Percentiles rank a stretch among this genome's conserved stretches.
Conservation (phyloP, 2,797 vertebrate species). For the Pantherophis alleghaniensis region DNA sequence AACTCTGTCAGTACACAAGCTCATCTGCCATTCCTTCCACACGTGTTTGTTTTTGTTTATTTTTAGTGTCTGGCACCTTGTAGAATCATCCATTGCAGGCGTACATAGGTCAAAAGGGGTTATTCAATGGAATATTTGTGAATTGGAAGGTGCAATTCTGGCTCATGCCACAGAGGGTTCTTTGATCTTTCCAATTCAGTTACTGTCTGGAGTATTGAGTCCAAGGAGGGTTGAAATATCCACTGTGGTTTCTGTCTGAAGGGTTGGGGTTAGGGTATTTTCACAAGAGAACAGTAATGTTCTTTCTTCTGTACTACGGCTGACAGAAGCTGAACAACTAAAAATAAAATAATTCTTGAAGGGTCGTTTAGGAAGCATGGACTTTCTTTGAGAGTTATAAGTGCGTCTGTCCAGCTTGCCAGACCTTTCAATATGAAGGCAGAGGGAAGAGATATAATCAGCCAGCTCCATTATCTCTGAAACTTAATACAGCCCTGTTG, state of each 20-base stretch:
- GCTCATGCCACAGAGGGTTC: conserved; percentile 2
- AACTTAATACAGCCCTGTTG: rapidly evolving
- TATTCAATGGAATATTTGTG: conserved; percentile 57
- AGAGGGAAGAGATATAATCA: not conserved
- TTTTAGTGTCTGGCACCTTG: conserved; percentile 64
- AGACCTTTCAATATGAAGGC: not conserved
- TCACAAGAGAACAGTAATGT: conserved; percentile 61
- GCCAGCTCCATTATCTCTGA: not conserved
- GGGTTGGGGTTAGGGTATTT: conserved; percentile 35
- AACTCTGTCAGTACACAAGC: conserved; percentile 61
- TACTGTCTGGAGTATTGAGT: conserved; percentile 35
- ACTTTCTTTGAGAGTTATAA: not conserved
- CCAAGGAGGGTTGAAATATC: conserved; percentile 5
- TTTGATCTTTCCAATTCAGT: conserved; percentile 46
- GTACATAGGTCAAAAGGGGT: conserved; percentile 65
- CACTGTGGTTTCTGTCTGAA: conserved; percentile 27
- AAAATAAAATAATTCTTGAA: conserved; percentile 33
- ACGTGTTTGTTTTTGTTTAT: conserved; percentile 67
- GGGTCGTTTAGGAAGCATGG: conserved; percentile 9
- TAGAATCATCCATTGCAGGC: conserved; percentile 71
- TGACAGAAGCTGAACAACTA: conserved; percentile 30
- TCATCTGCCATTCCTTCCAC: conserved; percentile 69
- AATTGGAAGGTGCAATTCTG: conserved; percentile 30
- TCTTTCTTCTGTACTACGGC: conserved; percentile 19
- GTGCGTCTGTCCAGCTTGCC: conserved; percentile 18